A percentile compares a stretch with the other conserved stretches of the same genome.
Evolutionary conservation across 2,888 invertebrate species (phyloP).

Genomic region (Seira musarum): DNA sequence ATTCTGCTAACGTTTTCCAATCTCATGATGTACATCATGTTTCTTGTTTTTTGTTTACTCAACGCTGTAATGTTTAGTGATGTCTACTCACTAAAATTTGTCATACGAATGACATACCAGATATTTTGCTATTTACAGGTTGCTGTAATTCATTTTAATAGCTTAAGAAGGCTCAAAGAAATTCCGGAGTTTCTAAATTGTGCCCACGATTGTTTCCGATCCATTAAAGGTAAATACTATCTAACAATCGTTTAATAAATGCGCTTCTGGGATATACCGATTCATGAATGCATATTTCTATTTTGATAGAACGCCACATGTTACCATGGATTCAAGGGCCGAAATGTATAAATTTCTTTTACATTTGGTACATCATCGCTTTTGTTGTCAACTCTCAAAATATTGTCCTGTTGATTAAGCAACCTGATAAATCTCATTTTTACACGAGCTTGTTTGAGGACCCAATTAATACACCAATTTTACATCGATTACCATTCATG

Average conservation of each 20-base stretch:
- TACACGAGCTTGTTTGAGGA: background rate
- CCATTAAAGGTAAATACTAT: slow-evolving; percentile 3
- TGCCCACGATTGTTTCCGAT: background rate
- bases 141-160: background rate
- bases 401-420: background rate
- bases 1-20: background rate
- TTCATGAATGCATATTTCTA: background rate
- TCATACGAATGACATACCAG: background rate
- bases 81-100: background rate
- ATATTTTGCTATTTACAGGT: background rate
- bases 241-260: background rate
- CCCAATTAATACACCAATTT: background rate
- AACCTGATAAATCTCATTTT: background rate
- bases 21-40: background rate
- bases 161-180: background rate
- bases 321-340: background rate
- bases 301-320: background rate
- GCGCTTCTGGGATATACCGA: background rate
- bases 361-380: background rate
- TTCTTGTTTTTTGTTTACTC: background rate
- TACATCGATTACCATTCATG: background rate
- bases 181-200: background rate
- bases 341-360: slow-evolving; percentile 20
- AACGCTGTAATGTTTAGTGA: background rate
- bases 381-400: background rate